Conservation (phyloP, 2,888 invertebrate genomes). For the Caradrina clavipalpis region DNA sequence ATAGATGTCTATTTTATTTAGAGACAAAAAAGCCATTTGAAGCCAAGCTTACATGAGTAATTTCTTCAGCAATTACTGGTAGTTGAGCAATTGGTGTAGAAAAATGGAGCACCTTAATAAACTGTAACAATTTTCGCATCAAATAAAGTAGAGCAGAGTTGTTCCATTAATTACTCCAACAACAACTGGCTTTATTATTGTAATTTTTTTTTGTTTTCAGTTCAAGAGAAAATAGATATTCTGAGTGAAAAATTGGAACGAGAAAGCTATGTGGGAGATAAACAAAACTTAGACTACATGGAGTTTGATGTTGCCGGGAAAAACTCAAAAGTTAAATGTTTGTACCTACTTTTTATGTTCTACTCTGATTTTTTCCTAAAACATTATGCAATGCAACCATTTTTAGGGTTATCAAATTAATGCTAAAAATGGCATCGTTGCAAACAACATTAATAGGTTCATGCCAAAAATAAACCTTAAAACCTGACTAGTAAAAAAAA, state of each 20-base stretch:
- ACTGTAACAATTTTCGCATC: no score
- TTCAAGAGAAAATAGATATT: conserved; percentile 96
- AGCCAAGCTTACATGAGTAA: not conserved
- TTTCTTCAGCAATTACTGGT: not conserved
- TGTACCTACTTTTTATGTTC: conserved; percentile 71
- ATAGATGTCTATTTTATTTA: no score
- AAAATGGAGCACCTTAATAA: no score
- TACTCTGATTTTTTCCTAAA: not conserved
- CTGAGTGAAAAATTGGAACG: conserved; percentile 95
- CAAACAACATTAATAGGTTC: no score
- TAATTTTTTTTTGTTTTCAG: conserved; percentile 82
- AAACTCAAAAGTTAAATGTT: conserved; percentile 93
- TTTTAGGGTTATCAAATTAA: not conserved
- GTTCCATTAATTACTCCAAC: not conserved
- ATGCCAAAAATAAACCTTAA: no score
- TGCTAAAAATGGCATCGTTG: no score
- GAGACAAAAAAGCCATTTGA: no score
- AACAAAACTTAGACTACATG: conserved; percentile 90
- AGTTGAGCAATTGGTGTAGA: not conserved
- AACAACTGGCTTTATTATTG: not conserved
- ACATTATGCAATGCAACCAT: not conserved
- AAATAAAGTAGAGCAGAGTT: no score
- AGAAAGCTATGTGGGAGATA: conserved; percentile 92
- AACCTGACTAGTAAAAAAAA: no score
- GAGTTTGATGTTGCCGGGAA: conserved; percentile 91